These are phyloP conservation scores for Meriones unguiculatus DNA, from an alignment of 2,113 vertebrate genomes.

Conservation along the genomic window DNA sequence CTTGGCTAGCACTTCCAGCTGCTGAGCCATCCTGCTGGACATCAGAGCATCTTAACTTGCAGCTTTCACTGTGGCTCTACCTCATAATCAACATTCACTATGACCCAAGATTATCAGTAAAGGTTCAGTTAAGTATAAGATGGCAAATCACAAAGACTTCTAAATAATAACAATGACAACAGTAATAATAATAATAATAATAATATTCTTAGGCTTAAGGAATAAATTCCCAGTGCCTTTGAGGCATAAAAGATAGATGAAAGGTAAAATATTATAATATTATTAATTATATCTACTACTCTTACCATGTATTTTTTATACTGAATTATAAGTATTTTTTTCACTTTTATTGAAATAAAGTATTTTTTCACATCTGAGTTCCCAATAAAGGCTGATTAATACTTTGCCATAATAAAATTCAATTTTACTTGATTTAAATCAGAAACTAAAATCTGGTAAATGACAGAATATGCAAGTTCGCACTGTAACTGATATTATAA, in stretches of 20 bases:
- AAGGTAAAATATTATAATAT: slow-evolving; percentile 1
- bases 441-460: slow-evolving; percentile 48
- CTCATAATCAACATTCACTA: slow-evolving; percentile 40
- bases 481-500: background rate
- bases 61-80: slow-evolving; percentile 8
- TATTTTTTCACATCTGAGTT: background rate
- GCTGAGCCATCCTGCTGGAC: background rate
- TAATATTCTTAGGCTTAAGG: background rate
- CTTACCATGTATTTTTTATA: background rate
- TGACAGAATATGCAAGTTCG: background rate
- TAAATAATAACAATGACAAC: background rate
- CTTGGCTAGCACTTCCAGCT: background rate
- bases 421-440: slow-evolving; percentile 47
- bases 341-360: background rate
- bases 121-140: slow-evolving; percentile 35
- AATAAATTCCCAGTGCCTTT: background rate
- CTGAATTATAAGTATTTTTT: slow-evolving; percentile 10
- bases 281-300: background rate
- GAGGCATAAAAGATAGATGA: background rate
- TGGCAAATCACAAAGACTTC: slow-evolving; percentile 50
- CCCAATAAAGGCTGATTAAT: slow-evolving; percentile 58
- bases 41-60: background rate
- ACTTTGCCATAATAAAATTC: slow-evolving; percentile 46
- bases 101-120: slow-evolving; percentile 46
- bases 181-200: background rate